Evolutionary conservation across 2,113 vertebrate species (phyloP).

Genomic region (Litocranius walleri): DNA sequence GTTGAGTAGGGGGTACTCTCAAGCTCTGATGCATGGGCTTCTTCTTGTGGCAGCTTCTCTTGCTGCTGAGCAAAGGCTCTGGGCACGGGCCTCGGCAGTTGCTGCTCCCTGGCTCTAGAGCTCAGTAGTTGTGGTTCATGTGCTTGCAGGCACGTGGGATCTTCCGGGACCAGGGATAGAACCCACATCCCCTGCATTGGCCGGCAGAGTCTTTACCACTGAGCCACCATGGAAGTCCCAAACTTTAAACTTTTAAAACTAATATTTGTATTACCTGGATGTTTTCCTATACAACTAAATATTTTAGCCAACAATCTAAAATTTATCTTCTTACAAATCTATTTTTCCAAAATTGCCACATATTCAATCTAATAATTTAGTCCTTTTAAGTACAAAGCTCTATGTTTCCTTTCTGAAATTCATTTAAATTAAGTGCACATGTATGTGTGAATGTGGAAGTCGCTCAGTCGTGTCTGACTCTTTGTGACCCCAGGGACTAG

Average conservation of each 20-base stretch:
- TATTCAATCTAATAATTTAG: neutral
- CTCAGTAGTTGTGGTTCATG: neutral
- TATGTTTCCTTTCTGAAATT: neutral
- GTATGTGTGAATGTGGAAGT: neutral
- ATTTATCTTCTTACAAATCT: neutral
- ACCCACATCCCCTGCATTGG: neutral
- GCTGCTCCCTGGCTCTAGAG: neutral
- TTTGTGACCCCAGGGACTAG: neutral
- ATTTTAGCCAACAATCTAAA: neutral
- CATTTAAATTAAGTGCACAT: neutral
- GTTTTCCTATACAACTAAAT: neutral
- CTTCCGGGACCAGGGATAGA: neutral
- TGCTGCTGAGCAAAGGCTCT: neutral
- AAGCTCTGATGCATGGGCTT: neutral
- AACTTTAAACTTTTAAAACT: neutral
- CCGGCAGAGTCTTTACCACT: neutral
- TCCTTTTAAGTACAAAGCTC: neutral
- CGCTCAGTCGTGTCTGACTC: neutral
- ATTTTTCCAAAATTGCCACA: neutral
- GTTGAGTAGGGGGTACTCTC: neutral
- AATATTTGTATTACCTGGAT: neutral
- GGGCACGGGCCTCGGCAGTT: accelerated
- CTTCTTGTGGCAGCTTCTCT: neutral
- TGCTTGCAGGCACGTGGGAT: neutral
- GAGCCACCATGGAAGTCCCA: neutral